Percentiles rank a stretch among this genome's conserved stretches.
Evolutionary conservation across 2,888 invertebrate genomes (phyloP).

Genomic region (Bursaphelenchus okinawaensis): DNA sequence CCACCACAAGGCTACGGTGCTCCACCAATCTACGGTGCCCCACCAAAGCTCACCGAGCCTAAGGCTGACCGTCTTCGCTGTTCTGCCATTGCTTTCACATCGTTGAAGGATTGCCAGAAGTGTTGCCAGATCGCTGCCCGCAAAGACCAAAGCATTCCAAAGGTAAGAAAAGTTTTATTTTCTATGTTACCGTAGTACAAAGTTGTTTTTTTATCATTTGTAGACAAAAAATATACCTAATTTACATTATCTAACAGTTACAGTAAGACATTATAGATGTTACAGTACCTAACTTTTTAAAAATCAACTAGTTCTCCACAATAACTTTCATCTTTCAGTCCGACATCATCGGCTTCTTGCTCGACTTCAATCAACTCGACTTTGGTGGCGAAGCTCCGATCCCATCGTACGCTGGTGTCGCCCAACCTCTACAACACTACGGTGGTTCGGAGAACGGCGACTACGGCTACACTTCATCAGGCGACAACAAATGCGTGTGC

Average conservation of each 20-base stretch:
- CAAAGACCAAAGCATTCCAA: constrained; percentile 26
- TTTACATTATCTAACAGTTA: too few relatives aligned
- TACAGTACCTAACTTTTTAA: not conserved
- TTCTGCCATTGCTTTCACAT: constrained; percentile 27
- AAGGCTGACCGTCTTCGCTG: constrained; percentile 30
- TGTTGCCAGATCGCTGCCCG: constrained; percentile 35
- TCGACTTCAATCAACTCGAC: constrained; percentile 31
- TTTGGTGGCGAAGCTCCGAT: not conserved
- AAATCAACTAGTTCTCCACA: not conserved
- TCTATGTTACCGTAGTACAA: too few relatives aligned
- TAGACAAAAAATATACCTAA: too few relatives aligned
- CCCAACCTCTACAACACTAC: not conserved
- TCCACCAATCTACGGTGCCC: not conserved
- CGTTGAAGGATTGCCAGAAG: constrained; percentile 25
- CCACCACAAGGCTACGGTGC: not conserved
- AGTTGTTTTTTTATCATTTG: too few relatives aligned
- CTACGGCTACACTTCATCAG: not conserved
- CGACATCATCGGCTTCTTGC: constrained; percentile 30
- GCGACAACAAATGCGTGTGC: constrained; percentile 20
- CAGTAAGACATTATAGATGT: not conserved
- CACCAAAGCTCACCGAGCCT: constrained; percentile 4
- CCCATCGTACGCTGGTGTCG: not conserved
- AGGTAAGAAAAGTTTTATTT: constrained; percentile 11
- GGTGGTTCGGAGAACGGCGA: not conserved
- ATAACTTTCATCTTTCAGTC: constrained; percentile 16